Evolutionary conservation across 2,888 invertebrate genomes (phyloP).

Genomic region (Trissolcus brochymenae): DNA sequence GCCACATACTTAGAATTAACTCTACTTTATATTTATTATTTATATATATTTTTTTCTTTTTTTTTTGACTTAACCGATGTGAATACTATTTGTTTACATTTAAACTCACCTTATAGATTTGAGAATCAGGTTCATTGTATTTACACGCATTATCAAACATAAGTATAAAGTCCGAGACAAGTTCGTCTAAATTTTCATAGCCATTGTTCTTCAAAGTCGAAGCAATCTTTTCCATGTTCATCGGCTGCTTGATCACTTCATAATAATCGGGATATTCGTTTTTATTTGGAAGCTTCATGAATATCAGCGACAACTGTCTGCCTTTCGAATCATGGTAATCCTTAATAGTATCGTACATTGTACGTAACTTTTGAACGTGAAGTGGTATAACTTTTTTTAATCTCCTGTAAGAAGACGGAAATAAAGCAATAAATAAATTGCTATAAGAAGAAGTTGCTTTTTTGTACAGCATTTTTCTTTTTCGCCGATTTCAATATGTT

Average conservation of each 20-base stretch:
- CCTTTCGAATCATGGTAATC: slow-evolving; percentile 92
- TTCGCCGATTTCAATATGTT: too few species aligned
- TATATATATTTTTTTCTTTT: neutral
- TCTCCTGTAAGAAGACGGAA: slow-evolving; percentile 63
- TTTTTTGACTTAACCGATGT: too few species aligned
- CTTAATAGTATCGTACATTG: slow-evolving; percentile 91
- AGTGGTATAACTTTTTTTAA: slow-evolving; percentile 73
- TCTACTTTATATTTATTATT: neutral
- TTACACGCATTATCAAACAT: slow-evolving; percentile 99
- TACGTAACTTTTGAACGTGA: slow-evolving; percentile 86
- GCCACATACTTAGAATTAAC: too few species aligned
- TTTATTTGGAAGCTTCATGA: slow-evolving; percentile 96
- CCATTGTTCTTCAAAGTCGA: slow-evolving; percentile 86
- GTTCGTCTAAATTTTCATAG: slow-evolving; percentile 90
- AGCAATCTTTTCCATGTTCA: slow-evolving; percentile 96
- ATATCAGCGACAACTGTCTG: slow-evolving; percentile 94
- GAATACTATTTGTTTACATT: neutral
- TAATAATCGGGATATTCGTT: slow-evolving; percentile 97
- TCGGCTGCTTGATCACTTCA: slow-evolving; percentile 96
- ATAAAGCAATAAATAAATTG: slow-evolving; percentile 3
- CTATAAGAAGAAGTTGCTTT: neutral
- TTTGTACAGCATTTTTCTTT: too few species aligned
- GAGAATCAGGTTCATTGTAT: slow-evolving; percentile 97
- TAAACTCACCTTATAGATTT: slow-evolving; percentile 88
- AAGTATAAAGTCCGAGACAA: slow-evolving; percentile 91